Conservation (phyloP, 2,797 vertebrate genomes). For the Anas acuta region DNA sequence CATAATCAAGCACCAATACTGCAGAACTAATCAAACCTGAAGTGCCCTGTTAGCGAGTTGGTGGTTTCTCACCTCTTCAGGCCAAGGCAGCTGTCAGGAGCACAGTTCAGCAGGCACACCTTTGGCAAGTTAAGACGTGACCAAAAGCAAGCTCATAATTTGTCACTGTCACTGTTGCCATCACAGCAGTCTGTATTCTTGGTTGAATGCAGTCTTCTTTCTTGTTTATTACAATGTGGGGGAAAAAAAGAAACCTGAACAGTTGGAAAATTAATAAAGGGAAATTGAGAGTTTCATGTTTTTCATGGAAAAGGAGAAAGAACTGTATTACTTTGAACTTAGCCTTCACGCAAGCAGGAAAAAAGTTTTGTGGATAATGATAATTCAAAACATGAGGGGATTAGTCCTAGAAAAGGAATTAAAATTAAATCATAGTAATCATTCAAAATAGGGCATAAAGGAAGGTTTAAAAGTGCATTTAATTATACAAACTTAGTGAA, state of each 20-base stretch:
- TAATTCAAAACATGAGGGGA: neutral
- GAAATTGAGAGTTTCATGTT: neutral
- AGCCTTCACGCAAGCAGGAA: neutral
- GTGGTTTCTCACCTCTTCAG: neutral
- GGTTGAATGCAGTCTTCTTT: neutral
- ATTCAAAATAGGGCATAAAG: neutral
- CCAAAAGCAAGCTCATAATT: neutral
- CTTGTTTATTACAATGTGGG: neutral
- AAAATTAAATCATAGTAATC: neutral
- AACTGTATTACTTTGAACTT: neutral
- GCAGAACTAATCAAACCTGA: conserved; percentile 27
- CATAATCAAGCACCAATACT: neutral
- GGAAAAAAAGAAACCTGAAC: neutral
- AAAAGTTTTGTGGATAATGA: neutral
- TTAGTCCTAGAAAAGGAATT: neutral
- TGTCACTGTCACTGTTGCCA: neutral
- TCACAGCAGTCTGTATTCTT: neutral
- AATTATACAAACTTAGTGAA: neutral
- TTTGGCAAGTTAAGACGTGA: neutral
- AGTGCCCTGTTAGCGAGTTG: fast-evolving
- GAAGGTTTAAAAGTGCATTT: neutral
- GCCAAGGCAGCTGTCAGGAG: neutral
- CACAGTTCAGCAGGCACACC: neutral
- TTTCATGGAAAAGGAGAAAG: neutral
- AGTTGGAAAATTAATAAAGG: neutral